These are phyloP conservation scores for Aleiodes sp. DNA, from an alignment of 1,140 invertebrate genomes.

Conservation along the genomic window DNA sequence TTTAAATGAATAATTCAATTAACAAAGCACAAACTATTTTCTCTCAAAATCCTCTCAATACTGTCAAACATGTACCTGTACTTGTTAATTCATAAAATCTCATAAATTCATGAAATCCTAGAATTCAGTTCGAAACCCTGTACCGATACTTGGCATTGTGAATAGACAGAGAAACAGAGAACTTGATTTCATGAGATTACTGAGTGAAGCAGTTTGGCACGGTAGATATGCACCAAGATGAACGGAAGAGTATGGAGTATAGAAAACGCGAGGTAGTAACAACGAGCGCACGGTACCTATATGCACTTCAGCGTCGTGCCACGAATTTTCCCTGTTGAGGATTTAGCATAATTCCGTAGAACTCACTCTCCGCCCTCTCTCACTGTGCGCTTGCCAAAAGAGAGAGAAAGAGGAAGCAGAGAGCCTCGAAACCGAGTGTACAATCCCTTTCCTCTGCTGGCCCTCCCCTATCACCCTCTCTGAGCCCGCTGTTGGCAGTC, in stretches of 20 bases:
- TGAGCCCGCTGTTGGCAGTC: conserved; percentile 30
- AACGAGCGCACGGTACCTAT: not conserved
- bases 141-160: not conserved
- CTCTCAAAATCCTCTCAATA: not conserved
- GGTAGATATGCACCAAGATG: conserved; percentile 4
- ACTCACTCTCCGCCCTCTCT: too few relatives aligned
- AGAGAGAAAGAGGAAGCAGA: not conserved
- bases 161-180: not conserved
- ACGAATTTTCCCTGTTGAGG: conserved; percentile 49
- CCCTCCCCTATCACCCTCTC: conserved; percentile 26
- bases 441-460: conserved; percentile 5
- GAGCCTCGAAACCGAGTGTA: not conserved
- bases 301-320: conserved; percentile 40
- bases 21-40: not conserved
- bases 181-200: conserved; percentile 14
- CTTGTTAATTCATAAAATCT: not conserved
- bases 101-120: not conserved
- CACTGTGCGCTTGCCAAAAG: conserved; percentile 37
- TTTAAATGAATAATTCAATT: not conserved
- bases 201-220: not conserved
- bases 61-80: not conserved
- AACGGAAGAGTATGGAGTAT: not conserved
- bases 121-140: not conserved
- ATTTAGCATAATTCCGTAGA: conserved; percentile 53
- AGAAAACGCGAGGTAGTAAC: not conserved